Evolutionary conservation across 2,113 vertebrate species (phyloP).

Genomic region (Nesospiza acunhae): DNA sequence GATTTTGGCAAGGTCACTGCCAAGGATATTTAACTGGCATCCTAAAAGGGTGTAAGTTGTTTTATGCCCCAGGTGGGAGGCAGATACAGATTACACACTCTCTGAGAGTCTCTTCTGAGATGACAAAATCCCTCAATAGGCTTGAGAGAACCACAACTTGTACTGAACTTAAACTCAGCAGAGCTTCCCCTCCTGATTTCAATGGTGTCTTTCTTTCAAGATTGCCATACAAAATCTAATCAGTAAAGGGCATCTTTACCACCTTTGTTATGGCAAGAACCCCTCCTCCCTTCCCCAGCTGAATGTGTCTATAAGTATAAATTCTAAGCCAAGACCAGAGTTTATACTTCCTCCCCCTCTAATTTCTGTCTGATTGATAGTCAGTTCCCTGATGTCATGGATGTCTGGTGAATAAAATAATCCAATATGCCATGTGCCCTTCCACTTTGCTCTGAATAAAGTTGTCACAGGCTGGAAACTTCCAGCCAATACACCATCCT

Average conservation of each 20-base stretch:
- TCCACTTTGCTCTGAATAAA: not conserved
- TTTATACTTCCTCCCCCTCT: conserved; percentile 50
- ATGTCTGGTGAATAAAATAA: conserved; percentile 25
- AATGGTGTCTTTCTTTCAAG: conserved; percentile 65
- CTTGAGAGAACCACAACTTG: not conserved
- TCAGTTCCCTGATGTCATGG: conserved; percentile 15
- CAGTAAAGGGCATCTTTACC: conserved; percentile 45
- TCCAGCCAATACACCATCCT: not conserved
- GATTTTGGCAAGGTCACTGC: not conserved
- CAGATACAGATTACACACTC: not conserved
- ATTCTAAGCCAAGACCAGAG: conserved; percentile 24
- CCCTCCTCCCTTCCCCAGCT: not conserved
- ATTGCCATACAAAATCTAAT: conserved; percentile 58
- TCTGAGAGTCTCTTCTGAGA: not conserved
- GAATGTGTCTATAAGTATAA: conserved; percentile 50
- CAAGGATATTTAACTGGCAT: not conserved
- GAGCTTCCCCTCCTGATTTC: conserved; percentile 60
- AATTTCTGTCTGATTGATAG: conserved; percentile 24
- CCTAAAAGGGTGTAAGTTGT: not conserved
- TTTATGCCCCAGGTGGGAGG: not conserved
- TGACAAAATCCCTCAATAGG: not conserved
- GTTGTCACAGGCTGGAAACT: not conserved
- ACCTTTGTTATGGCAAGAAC: conserved; percentile 64
- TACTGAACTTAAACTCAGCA: not conserved
- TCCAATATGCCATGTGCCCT: not conserved